Evolutionary conservation across 64 coral and sea anemone species (phyloP).

Genomic region (Pachyseris speciosa): DNA sequence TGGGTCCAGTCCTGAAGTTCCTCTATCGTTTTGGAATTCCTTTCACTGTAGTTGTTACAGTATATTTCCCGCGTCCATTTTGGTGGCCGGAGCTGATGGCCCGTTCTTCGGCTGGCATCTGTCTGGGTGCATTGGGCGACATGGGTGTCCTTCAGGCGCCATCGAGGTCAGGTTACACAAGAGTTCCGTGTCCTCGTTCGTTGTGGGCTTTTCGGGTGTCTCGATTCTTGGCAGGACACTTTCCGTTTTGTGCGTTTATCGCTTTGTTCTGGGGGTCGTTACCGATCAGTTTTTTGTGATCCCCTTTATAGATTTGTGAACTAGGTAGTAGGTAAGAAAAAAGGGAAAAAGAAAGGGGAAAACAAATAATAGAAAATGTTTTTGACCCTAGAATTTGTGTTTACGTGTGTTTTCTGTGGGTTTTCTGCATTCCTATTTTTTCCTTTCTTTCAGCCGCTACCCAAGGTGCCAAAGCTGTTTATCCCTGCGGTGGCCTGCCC

Average conservation of each 20-base stretch:
- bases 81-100: conserved; percentile 41
- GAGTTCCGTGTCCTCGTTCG: not conserved
- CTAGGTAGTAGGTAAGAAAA: not conserved
- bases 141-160: not conserved
- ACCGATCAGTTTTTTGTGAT: not conserved
- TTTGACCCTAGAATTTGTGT: not conserved
- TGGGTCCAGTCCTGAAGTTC: not conserved
- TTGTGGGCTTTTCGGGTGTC: conserved; percentile 46
- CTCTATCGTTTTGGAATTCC: not conserved
- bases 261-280: not conserved
- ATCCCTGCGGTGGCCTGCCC: not conserved
- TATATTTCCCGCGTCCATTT: not conserved
- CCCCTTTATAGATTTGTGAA: not conserved
- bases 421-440: not conserved
- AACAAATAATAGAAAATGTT: not conserved
- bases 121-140: not conserved
- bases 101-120: not conserved
- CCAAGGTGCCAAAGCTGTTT: conserved; percentile 5
- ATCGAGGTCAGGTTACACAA: not conserved
- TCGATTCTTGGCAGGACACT: not conserved
- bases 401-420: not conserved
- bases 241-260: not conserved
- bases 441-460: not conserved
- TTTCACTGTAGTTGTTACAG: conserved; percentile 32
- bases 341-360: not conserved